Conservation (phyloP, 1,140 invertebrate species). For the Pseudomyrmex sp. region DNA sequence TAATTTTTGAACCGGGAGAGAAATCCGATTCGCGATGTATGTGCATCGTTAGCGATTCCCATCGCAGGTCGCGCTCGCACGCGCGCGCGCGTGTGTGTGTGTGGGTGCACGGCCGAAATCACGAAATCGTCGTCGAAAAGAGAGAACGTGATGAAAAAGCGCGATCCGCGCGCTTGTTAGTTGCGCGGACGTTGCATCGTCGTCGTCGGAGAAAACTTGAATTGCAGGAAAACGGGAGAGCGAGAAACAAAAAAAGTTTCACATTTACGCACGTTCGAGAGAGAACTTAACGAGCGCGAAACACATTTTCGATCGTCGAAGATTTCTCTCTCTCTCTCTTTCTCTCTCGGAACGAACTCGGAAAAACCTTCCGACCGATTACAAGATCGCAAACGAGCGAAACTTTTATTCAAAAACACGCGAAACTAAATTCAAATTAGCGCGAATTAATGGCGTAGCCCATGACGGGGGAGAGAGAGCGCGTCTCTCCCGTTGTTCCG, state of each 20-base stretch:
- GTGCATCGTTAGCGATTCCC: conserved; percentile 7
- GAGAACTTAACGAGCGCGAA: neutral
- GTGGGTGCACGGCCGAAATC: neutral
- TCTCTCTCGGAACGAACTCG: too few species aligned
- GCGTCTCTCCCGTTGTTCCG: neutral
- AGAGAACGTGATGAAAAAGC: neutral
- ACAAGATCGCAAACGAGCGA: neutral
- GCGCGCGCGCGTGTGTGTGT: too few species aligned
- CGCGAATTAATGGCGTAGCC: neutral
- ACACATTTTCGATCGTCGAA: neutral
- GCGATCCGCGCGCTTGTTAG: conserved; percentile 33
- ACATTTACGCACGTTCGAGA: neutral
- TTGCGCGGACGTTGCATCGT: neutral
- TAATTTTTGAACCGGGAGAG: neutral
- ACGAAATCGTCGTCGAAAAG: neutral
- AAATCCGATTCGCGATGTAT: neutral
- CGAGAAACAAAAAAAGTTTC: conserved; percentile 3
- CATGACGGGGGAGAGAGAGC: too few species aligned
- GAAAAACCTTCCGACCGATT: too few species aligned
- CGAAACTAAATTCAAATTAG: conserved; percentile 40
- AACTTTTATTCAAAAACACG: conserved; percentile 3
- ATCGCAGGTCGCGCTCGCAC: neutral
- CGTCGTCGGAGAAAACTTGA: neutral
- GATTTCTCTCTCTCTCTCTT: too few species aligned
- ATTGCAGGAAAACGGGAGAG: neutral